phyloP scores from a whole-genome alignment of 92 coral and sea anemone species.

The Paragorgia papillata region DNA sequence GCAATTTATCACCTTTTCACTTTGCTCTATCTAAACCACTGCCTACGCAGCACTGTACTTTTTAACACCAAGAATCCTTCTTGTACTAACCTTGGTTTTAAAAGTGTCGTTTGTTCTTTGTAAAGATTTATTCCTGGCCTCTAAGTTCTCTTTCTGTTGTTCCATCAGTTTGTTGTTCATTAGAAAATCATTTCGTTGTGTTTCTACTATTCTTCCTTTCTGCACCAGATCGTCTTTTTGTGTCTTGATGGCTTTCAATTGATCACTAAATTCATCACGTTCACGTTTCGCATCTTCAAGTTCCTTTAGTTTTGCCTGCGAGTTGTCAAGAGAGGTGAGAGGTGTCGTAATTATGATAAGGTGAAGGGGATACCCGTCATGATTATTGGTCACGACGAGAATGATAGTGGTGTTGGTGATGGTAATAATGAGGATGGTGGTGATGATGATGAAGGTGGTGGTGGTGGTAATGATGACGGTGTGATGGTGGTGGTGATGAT shows the following conservation, averaged over 20 bases:
- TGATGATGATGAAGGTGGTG: background rate
- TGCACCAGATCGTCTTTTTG: constrained; percentile 87
- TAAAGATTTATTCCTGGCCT: constrained; percentile 74
- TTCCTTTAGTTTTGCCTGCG: constrained; percentile 82
- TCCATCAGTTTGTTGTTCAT: constrained; percentile 94
- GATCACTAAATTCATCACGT: constrained; percentile 71
- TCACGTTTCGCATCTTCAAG: constrained; percentile 91
- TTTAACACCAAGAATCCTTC: no score
- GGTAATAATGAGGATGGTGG: background rate
- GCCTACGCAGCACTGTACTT: no score
- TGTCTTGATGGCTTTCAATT: constrained; percentile 69
- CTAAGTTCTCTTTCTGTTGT: constrained; percentile 88
- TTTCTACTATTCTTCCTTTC: constrained; percentile 90
- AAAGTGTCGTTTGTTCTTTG: constrained; percentile 76
- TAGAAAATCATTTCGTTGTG: constrained; percentile 89
- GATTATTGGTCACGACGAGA: no score
- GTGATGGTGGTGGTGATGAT: background rate
- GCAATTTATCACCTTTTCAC: no score
- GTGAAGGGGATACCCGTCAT: no score
- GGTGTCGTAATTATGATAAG: background rate
- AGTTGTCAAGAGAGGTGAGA: background rate
- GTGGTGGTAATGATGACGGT: no score
- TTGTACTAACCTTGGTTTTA: constrained; percentile 71
- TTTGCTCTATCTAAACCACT: no score
- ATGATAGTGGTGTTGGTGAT: no score